A percentile compares a stretch with the other conserved stretches of the same genome.
These are phyloP conservation scores for Lepus townsendii DNA, from an alignment of 2,797 vertebrate species.

Conservation along the genomic window DNA sequence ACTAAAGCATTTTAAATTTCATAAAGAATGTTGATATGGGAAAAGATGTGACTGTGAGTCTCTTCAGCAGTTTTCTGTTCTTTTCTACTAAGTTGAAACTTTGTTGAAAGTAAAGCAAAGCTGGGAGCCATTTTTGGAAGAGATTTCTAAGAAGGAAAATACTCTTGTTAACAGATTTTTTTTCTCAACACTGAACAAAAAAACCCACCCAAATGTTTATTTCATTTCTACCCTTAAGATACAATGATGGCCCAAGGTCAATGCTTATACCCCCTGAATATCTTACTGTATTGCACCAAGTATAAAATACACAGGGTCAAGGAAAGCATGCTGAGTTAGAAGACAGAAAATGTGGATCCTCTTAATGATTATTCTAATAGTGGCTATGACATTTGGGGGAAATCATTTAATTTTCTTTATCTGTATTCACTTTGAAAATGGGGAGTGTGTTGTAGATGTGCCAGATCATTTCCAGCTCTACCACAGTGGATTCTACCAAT, in stretches of 20 bases:
- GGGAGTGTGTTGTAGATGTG: background rate
- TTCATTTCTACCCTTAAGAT: conserved; percentile 47
- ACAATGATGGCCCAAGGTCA: background rate
- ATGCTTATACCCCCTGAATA: background rate
- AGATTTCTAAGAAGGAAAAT: conserved; percentile 29
- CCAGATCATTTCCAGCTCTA: background rate
- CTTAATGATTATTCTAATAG: background rate
- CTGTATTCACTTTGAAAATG: conserved; percentile 47
- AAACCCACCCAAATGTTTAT: conserved; percentile 45
- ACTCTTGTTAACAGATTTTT: conserved; percentile 10
- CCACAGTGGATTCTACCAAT: background rate
- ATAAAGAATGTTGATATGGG: conserved; percentile 66
- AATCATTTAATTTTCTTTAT: background rate
- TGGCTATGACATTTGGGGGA: background rate
- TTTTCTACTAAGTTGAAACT: conserved; percentile 3
- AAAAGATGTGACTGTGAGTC: conserved; percentile 45
- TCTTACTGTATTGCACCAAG: background rate
- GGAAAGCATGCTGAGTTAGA: background rate
- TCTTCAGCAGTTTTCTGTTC: background rate
- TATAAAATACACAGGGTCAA: background rate
- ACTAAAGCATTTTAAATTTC: conserved; percentile 64
- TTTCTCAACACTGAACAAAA: conserved; percentile 26
- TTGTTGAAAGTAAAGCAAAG: background rate
- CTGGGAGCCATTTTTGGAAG: conserved; percentile 52
- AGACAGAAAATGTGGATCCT: background rate